These are phyloP conservation scores for Argyrosomus japonicus DNA, from an alignment of 2,113 vertebrate species.

Conservation along the genomic window DNA sequence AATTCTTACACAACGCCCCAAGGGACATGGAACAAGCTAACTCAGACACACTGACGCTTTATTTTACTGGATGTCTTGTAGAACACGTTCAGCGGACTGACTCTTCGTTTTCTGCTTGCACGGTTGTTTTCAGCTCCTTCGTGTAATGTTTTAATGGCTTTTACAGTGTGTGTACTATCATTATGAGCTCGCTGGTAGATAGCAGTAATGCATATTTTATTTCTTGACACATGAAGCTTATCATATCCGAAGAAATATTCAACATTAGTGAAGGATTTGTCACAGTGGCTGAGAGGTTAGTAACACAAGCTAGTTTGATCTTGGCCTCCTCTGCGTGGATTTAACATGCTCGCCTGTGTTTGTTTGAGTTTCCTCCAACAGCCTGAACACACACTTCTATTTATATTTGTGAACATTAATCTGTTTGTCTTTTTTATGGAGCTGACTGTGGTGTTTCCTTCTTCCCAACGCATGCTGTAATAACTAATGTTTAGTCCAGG, in stretches of 20 bases:
- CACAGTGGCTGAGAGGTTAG: slow-evolving; percentile 15
- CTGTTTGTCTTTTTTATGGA: not conserved
- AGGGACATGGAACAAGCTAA: slow-evolving; percentile 7
- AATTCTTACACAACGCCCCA: slow-evolving; percentile 4
- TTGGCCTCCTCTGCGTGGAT: not conserved
- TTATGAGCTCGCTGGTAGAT: slow-evolving; percentile 12
- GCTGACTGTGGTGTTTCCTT: not conserved
- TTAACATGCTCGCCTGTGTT: not conserved
- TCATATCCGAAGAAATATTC: slow-evolving; percentile 7
- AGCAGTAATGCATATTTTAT: not conserved
- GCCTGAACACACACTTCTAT: not conserved
- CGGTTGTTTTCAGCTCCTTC: slow-evolving; percentile 28
- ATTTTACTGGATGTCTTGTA: slow-evolving; percentile 18
- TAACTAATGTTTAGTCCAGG: not conserved
- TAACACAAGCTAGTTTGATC: not conserved
- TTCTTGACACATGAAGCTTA: slow-evolving; percentile 10
- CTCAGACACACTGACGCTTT: slow-evolving; percentile 16
- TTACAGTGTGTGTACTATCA: slow-evolving; percentile 5
- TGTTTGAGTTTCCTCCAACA: not conserved
- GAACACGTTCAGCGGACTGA: slow-evolving; percentile 35
- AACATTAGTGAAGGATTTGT: slow-evolving; percentile 11
- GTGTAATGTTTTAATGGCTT: slow-evolving; percentile 43
- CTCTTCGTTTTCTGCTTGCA: slow-evolving; percentile 28
- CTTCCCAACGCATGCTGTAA: not conserved
- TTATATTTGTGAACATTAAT: not conserved